Evolutionary conservation across 2,797 vertebrate genomes (phyloP), one percentile per base, ranked within the genome.

Genomic region (Sphaeramia orbicularis): DNA sequence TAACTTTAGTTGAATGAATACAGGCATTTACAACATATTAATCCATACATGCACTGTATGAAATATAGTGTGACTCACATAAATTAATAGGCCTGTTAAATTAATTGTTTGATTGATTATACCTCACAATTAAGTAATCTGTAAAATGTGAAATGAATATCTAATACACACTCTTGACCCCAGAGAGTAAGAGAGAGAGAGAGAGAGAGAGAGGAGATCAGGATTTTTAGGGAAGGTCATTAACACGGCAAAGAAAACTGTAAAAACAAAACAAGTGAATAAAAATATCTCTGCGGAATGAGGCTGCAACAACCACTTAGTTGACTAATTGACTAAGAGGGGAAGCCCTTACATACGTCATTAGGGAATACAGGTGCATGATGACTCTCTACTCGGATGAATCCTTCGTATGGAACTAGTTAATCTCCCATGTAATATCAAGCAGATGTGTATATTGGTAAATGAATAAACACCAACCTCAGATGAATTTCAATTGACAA

Each of bases 401-500:
- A 83, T 79, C 80, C 73, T 81, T 88, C 75, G 11, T 54, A 86
- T 85, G 86, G 82, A 89, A 90, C 74, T 83, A 84, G 81, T 88
- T 92, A 86, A 92, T 90, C 80, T 90, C 74, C 88, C 87, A 85
- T 90, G 89, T 88, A 90, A 88, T 91, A 66, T 58, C 78, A 69
- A 90, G 78, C 81, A 89, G 78, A 86, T 86, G 83, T 81, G 84
- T 71, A 71, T 61, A 78, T 71, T 74, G 51, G 73, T 78, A 81
- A 81, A 86, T 86, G 79, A 89, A 87, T 71, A 82, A 85, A 84
- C 74, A 67, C 44, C 56, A 67, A 65, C 50, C 59, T 65, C 57
- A 37, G 51, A 78, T 73, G 80, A 81, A 75, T 86, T 74, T 79
- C 68, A 81, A 65, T 76, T 69, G 65, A 60, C 41, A 24, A 62